phyloP scores from a whole-genome alignment of 1,140 invertebrate genomes.

The Hypsibius dujardini region DNA sequence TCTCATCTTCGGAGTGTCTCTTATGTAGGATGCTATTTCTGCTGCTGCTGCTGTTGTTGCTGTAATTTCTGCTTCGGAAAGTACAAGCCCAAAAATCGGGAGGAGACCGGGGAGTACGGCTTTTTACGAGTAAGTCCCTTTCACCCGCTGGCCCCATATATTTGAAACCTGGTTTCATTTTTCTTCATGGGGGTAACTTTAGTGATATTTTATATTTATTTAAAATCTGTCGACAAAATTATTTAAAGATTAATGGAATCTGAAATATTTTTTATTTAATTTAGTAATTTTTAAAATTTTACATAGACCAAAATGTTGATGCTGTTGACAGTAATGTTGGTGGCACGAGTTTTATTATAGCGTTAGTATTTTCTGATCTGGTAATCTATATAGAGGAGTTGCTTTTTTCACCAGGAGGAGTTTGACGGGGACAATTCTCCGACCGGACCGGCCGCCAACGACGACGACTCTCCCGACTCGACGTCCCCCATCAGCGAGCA shows the following conservation, averaged over 20 bases:
- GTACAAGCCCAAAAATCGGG: slow-evolving; percentile 37
- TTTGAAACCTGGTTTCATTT: too few relatives aligned
- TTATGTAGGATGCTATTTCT: slow-evolving; percentile 61
- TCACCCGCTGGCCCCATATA: background rate
- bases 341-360: too few relatives aligned
- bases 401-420: background rate
- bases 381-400: background rate
- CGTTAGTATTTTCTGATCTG: background rate
- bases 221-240: too few relatives aligned
- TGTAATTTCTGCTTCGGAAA: slow-evolving; percentile 95
- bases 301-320: too few relatives aligned
- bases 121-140: slow-evolving; percentile 1
- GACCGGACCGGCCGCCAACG: background rate
- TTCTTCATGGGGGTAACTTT: too few relatives aligned
- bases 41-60: slow-evolving; percentile 80
- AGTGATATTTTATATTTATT: too few relatives aligned
- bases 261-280: too few relatives aligned
- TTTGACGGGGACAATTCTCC: slow-evolving; percentile 2
- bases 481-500: slow-evolving; percentile 4
- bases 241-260: too few relatives aligned
- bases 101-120: background rate
- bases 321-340: too few relatives aligned
- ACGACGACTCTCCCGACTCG: background rate
- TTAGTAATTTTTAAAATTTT: too few relatives aligned
- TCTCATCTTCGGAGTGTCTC: too few relatives aligned